Evolutionary conservation across 2,888 invertebrate species (phyloP), one percentile per base, ranked within the genome.

Genomic region (Caenorhabditis sp.): DNA sequence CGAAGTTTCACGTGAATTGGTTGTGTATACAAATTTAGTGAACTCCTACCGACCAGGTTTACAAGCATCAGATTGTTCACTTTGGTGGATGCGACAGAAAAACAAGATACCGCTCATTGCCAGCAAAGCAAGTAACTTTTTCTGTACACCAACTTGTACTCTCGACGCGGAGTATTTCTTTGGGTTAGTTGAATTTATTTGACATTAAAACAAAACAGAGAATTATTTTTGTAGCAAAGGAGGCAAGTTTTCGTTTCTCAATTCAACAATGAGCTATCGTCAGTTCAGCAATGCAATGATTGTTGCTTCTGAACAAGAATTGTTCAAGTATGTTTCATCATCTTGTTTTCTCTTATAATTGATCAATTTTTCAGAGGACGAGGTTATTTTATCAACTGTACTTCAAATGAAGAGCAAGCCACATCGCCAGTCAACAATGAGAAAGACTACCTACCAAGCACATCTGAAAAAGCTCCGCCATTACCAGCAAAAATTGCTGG

Each of bases 141-240:
- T 58, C n/a, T 17, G 17, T 1, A 36, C 27, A 2, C 57, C 57
- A n/a, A n/a, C 36, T 17, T 36, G 57, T 36, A 36, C 57, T 5
- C n/a, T 58, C 3, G 36, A 58, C 36, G 57, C 57, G n/a, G 19
- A n/a, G 1, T 36, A 36, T 19, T 58, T 21, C 57, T 58, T 58
- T 36, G 57, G 57, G 57, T 58, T 6, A 36, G 31, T 36, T n/a
- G 1, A 53, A 4, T 23, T 14, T 23, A 6, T 55, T 55, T 1
- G 17, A 8, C 17, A 10, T 14, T 27, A 19, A 21, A 21, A 8
- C 6, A 55, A 6, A 55, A 24, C 8, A 27, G n/a, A 27, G 36
- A 8, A 55, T 10, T 10, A 55, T 26, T n/a, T 36, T 58, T 31
- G 2, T 19, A 58, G 57, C n/a, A 17, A 17, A 10, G 26, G 21